These are phyloP conservation scores for Tachypleus tridentatus DNA, from an alignment of 1,140 invertebrate species.

Conservation along the genomic window DNA sequence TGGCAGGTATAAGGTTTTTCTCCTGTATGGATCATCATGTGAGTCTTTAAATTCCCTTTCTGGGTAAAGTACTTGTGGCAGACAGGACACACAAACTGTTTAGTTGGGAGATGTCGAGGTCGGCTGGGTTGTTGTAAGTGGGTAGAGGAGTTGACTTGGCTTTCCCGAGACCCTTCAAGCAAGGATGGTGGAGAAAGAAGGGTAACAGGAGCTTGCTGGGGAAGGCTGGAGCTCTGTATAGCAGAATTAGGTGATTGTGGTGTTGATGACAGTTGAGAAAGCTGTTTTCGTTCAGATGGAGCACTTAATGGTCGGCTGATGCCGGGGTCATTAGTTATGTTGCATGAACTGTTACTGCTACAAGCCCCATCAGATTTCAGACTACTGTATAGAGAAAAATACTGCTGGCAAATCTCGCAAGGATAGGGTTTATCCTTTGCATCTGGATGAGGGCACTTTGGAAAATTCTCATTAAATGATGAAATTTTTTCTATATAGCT, in stretches of 20 bases:
- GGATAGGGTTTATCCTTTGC: constrained; percentile 22
- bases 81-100: constrained; percentile 49
- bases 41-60: constrained; percentile 43
- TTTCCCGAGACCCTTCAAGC: constrained; percentile 8
- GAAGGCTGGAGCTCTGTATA: constrained; percentile 2
- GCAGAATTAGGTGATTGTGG: constrained; percentile 11
- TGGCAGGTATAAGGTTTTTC: constrained; percentile 60
- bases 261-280: constrained; percentile 11
- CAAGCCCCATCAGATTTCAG: constrained; percentile 19
- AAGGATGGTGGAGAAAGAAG: too few relatives aligned
- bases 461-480: constrained; percentile 14
- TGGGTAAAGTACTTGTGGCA: constrained; percentile 84
- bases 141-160: constrained; percentile 4
- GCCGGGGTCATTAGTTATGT: background rate
- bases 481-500: constrained; percentile 27
- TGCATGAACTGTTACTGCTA: constrained; percentile 8
- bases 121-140: constrained; percentile 3
- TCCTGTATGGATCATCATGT: constrained; percentile 58
- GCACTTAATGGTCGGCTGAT: constrained; percentile 4
- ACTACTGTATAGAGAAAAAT: constrained; percentile 12
- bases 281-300: too few relatives aligned
- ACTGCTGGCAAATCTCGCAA: constrained; percentile 23
- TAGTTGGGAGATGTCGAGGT: constrained; percentile 22
- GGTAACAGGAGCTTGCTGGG: background rate
- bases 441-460: constrained; percentile 22